Evolutionary conservation across 2,888 invertebrate genomes (phyloP).

Genomic region (Melanostoma mellinum): DNA sequence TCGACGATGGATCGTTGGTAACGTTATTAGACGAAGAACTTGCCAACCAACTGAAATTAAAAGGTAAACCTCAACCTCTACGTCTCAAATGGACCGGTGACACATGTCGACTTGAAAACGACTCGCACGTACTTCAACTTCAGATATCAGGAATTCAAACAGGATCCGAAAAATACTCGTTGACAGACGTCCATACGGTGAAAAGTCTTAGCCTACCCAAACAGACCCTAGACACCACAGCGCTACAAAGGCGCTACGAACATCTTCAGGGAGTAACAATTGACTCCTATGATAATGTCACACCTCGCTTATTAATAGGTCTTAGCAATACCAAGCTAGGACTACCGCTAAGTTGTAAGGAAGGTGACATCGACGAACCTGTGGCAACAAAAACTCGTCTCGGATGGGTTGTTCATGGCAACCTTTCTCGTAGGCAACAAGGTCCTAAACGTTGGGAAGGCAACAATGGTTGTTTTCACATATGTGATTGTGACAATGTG

Average conservation of each 20-base stretch:
- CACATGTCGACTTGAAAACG: neutral
- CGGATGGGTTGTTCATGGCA: constrained; percentile 3
- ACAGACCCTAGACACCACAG: neutral
- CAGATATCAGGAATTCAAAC: neutral
- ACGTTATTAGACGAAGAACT: constrained; percentile 15
- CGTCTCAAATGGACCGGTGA: constrained; percentile 24
- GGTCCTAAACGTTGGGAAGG: neutral
- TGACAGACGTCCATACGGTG: constrained; percentile 4
- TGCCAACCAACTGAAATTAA: constrained; percentile 1
- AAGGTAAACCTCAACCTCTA: constrained; percentile 10
- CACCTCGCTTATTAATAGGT: neutral
- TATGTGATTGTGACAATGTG: neutral
- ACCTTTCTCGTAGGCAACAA: neutral
- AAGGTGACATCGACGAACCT: neutral
- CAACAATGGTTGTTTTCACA: too few species aligned
- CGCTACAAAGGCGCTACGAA: neutral
- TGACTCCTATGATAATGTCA: neutral
- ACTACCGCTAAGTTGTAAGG: neutral
- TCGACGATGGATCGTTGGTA: constrained; percentile 21
- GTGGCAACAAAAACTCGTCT: neutral
- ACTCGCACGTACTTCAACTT: neutral
- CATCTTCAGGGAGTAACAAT: neutral
- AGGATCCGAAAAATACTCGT: neutral
- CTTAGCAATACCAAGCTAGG: constrained; percentile 1
- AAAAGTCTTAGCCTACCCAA: neutral